Evolutionary conservation across 2,797 vertebrate genomes (phyloP).

Genomic region (Peromyscus aztecus): DNA sequence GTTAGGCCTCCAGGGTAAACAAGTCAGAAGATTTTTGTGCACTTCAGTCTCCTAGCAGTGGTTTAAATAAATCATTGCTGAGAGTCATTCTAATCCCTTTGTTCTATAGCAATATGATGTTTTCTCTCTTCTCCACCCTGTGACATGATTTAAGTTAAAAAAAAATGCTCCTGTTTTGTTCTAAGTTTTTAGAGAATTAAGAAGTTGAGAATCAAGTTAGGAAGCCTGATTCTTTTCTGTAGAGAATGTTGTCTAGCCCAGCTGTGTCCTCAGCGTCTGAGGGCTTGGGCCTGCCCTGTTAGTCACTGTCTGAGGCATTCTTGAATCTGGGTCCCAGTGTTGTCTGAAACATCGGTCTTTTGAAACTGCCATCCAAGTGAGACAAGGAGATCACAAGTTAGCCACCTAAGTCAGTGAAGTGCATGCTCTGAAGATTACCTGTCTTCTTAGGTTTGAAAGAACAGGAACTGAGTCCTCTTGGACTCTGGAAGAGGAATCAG

Average conservation of each 20-base stretch:
- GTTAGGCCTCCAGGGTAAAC: background rate
- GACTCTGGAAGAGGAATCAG: conserved; percentile 79
- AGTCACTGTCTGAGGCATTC: conserved; percentile 78
- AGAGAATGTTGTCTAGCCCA: conserved; percentile 64
- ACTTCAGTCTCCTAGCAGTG: conserved; percentile 50
- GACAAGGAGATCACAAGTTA: conserved; percentile 82
- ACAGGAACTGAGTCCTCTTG: conserved; percentile 2
- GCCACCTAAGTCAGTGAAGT: conserved; percentile 81
- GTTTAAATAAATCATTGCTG: conserved; percentile 53
- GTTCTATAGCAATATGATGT: background rate
- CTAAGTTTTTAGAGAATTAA: conserved; percentile 53
- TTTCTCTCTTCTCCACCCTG: background rate
- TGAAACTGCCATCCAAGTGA: conserved; percentile 85
- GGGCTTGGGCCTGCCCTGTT: conserved; percentile 54
- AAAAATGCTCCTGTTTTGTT: conserved; percentile 8
- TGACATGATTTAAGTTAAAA: background rate
- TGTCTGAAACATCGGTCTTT: conserved; percentile 84
- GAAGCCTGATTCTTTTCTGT: conserved; percentile 58
- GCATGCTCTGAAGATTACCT: conserved; percentile 74
- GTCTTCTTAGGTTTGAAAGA: conserved; percentile 45
- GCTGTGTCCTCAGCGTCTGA: conserved; percentile 65
- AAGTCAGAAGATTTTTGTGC: conserved; percentile 47
- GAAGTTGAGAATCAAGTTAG: conserved; percentile 43
- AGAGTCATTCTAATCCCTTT: conserved; percentile 12
- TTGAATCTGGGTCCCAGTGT: conserved; percentile 75